These are phyloP conservation scores for Manduca sexta DNA, from an alignment of 1,140 invertebrate genomes.

Conservation along the genomic window DNA sequence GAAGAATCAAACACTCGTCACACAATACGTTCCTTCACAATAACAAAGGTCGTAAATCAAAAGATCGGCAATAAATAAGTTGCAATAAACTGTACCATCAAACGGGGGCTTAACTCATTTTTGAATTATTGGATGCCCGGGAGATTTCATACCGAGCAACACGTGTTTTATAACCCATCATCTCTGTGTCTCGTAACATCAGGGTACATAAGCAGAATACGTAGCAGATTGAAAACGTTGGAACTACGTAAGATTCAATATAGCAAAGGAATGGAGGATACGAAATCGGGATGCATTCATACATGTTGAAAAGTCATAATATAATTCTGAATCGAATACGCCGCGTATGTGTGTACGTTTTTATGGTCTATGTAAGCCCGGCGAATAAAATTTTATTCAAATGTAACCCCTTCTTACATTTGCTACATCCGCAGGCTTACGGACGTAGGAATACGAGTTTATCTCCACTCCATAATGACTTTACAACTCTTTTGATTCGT, in stretches of 20 bases:
- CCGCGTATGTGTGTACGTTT: conserved; percentile 46
- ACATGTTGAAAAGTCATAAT: conserved; percentile 61
- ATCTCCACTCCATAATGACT: too few relatives aligned
- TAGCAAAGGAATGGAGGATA: conserved; percentile 49
- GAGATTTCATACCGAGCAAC: conserved; percentile 51
- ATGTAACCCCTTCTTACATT: conserved; percentile 10
- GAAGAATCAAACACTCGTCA: too few relatives aligned
- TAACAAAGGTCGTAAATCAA: conserved; percentile 39
- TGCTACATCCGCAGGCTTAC: conserved; percentile 14
- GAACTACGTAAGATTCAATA: conserved; percentile 57
- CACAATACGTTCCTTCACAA: neutral
- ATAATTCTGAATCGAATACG: conserved; percentile 55
- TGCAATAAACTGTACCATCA: conserved; percentile 54
- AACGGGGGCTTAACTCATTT: conserved; percentile 49
- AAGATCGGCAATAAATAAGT: conserved; percentile 44
- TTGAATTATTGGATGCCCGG: conserved; percentile 54
- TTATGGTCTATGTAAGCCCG: conserved; percentile 40
- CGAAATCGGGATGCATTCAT: conserved; percentile 53
- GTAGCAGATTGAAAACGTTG: conserved; percentile 56
- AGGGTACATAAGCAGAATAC: conserved; percentile 32
- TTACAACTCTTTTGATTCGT: too few relatives aligned
- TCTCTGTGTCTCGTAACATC: conserved; percentile 46
- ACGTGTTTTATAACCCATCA: conserved; percentile 56
- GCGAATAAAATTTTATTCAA: conserved; percentile 31
- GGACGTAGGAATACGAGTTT: conserved; percentile 1